A percentile compares a stretch with the other conserved stretches of the same genome.
These are phyloP conservation scores for Pristionchus fissidentatus DNA, from an alignment of 2,888 invertebrate species.

Conservation along the genomic window DNA sequence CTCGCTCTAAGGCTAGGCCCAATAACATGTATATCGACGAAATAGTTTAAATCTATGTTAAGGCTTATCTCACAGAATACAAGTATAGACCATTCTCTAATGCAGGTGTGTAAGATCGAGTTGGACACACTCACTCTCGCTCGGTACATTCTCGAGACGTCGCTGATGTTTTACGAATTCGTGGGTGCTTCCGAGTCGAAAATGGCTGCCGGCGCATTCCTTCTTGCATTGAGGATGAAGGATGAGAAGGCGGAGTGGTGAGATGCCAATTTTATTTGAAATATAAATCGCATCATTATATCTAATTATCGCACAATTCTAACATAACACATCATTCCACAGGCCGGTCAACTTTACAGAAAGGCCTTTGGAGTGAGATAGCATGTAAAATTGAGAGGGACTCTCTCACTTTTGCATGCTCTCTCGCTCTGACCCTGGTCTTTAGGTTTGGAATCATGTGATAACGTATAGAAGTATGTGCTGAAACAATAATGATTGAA, in stretches of 20 bases:
- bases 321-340: too few species aligned
- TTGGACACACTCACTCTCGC: conserved; percentile 94
- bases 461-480: too few species aligned
- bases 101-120: conserved; percentile 78
- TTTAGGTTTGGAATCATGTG: background rate
- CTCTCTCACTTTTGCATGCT: too few species aligned
- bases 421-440: too few species aligned
- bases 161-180: conserved; percentile 91
- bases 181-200: conserved; percentile 84
- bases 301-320: background rate
- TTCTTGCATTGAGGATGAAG: conserved; percentile 88
- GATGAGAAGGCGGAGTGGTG: conserved; percentile 60
- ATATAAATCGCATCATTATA: background rate
- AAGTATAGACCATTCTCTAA: too few species aligned
- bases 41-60: too few species aligned
- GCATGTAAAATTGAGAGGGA: background rate
- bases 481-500: too few species aligned
- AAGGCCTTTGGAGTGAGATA: too few species aligned
- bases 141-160: conserved; percentile 92
- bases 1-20: too few species aligned
- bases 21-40: too few species aligned
- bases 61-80: too few species aligned
- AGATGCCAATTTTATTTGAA: conserved; percentile 41
- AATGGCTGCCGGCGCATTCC: conserved; percentile 90
- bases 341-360: too few species aligned